Evolutionary conservation across 2,797 vertebrate species (phyloP).

Genomic region (Protosalanx chinensis): DNA sequence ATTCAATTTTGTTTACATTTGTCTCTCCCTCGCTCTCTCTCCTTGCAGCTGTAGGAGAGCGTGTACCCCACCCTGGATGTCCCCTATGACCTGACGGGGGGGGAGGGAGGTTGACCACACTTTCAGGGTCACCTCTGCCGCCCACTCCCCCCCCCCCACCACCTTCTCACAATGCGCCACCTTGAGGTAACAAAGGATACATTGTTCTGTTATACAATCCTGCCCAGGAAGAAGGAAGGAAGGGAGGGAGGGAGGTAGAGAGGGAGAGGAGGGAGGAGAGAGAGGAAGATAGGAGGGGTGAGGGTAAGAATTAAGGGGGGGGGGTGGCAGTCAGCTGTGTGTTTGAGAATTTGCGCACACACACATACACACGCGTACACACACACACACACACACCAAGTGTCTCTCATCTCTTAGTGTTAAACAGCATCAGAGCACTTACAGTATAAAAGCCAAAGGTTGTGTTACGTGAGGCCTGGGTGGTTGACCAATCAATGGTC

Average conservation of each 20-base stretch:
- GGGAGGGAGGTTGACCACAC: slow-evolving; percentile 32
- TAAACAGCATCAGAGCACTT: slow-evolving; percentile 54
- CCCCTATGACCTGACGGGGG: slow-evolving; percentile 45
- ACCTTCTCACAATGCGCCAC: slow-evolving; percentile 60
- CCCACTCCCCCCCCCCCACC: slow-evolving; percentile 33
- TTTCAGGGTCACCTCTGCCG: slow-evolving; percentile 62
- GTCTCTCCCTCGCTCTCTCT: not conserved
- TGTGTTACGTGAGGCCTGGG: slow-evolving; percentile 40
- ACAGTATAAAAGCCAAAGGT: slow-evolving; percentile 30
- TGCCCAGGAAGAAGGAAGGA: slow-evolving; percentile 56
- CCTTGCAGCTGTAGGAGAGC: not conserved
- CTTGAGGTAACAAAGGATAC: slow-evolving; percentile 67
- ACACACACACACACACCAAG: no score
- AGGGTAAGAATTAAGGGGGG: slow-evolving; percentile 1
- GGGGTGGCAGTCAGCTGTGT: slow-evolving; percentile 24
- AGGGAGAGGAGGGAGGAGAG: slow-evolving; percentile 54
- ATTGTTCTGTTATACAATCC: slow-evolving; percentile 65
- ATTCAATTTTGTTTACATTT: not conserved
- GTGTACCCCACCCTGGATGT: slow-evolving; percentile 32
- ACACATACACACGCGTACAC: not conserved
- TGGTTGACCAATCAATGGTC: slow-evolving; percentile 15
- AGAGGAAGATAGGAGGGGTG: slow-evolving; percentile 24
- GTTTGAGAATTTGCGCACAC: slow-evolving; percentile 44
- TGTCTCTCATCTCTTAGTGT: slow-evolving; percentile 11
- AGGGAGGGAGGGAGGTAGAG: slow-evolving; percentile 20